Percentiles rank a stretch among this genome's conserved stretches.
Evolutionary conservation across 2,888 invertebrate species (phyloP).

Genomic region (Xanthorhoe designata): DNA sequence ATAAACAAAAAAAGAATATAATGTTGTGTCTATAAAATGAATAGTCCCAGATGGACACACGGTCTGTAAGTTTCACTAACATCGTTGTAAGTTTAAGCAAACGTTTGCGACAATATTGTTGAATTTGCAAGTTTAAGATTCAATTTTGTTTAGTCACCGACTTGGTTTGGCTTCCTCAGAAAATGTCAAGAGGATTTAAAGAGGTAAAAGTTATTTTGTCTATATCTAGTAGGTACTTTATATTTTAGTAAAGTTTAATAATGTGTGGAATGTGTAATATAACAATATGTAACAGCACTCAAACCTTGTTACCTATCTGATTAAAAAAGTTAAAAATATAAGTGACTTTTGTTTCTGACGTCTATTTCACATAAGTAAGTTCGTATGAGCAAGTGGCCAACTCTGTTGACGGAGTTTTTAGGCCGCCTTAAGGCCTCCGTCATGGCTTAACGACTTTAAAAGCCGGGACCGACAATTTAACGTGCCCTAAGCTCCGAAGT

Average conservation of each 20-base stretch:
- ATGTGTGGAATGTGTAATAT: too few relatives aligned
- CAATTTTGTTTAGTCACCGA: constrained; percentile 14
- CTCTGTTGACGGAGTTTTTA: too few relatives aligned
- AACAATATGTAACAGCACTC: too few relatives aligned
- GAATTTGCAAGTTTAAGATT: constrained; percentile 26
- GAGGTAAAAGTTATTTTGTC: neutral
- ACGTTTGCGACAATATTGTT: constrained; percentile 19
- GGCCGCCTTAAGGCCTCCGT: too few relatives aligned
- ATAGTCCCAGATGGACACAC: constrained; percentile 11
- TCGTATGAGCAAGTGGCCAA: too few relatives aligned
- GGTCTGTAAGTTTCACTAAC: constrained; percentile 10
- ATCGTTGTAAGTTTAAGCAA: constrained; percentile 14
- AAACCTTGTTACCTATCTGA: too few relatives aligned
- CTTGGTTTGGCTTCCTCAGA: neutral
- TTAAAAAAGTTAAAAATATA: too few relatives aligned
- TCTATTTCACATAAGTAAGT: too few relatives aligned
- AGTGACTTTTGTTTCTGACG: too few relatives aligned
- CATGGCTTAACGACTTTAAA: too few relatives aligned
- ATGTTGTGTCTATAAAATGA: constrained; percentile 4
- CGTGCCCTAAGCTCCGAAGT: too few relatives aligned
- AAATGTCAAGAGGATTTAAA: neutral
- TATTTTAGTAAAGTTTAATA: neutral
- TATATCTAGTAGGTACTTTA: neutral
- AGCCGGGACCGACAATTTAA: too few relatives aligned
- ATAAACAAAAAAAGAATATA: neutral